Conservation (phyloP, 2,113 vertebrate genomes). For the Paratilapia polleni region DNA sequence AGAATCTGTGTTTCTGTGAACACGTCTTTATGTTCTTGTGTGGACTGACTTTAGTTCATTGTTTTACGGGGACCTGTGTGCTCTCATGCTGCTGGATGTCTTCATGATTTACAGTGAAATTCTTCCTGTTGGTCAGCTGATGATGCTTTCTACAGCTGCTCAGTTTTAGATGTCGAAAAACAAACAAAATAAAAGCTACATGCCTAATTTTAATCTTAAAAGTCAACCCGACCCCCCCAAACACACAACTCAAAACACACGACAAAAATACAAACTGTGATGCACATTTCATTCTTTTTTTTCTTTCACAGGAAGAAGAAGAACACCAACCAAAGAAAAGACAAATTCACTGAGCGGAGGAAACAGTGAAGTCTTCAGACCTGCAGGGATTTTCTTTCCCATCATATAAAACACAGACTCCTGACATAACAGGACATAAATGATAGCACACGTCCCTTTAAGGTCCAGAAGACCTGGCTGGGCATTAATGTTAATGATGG, state of each 20-base stretch:
- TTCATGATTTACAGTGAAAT: background rate
- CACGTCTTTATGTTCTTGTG: background rate
- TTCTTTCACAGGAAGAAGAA: background rate
- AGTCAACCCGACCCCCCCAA: background rate
- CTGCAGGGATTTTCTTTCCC: background rate
- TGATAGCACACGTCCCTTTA: background rate
- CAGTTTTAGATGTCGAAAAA: too few relatives aligned
- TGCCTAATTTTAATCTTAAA: background rate
- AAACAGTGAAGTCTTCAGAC: background rate
- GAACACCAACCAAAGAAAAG: background rate
- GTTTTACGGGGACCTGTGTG: background rate
- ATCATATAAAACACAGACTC: background rate
- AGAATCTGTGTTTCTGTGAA: background rate
- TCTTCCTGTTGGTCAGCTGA: too few relatives aligned
- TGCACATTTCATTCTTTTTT: background rate
- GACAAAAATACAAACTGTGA: accelerated
- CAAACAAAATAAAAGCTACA: too few relatives aligned
- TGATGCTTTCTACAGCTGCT: too few relatives aligned
- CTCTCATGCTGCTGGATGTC: background rate
- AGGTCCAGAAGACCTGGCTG: background rate
- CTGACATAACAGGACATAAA: background rate
- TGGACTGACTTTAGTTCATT: background rate
- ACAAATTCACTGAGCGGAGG: background rate
- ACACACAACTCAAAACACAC: too few relatives aligned
- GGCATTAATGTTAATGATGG: accelerated